Evolutionary conservation across 2,797 vertebrate genomes (phyloP), one percentile per base, ranked within the genome.

Genomic region (Epinephelus coioides): DNA sequence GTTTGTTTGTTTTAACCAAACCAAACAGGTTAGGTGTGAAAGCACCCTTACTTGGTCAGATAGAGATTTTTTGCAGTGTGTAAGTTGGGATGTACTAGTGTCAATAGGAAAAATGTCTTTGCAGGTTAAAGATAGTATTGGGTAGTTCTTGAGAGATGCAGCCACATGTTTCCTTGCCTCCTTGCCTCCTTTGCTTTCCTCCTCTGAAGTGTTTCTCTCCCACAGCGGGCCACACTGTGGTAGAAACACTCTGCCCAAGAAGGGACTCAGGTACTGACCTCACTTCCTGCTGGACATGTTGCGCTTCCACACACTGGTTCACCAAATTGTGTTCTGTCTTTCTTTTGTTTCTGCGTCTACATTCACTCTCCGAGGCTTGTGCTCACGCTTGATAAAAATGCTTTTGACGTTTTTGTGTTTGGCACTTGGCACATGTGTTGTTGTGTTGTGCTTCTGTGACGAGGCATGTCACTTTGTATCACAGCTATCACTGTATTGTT

Each of bases 181-280:
- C 68, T 80, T 85, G 73, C 73, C 47, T 74, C 78, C 66, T 79
- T 85, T 84, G 49, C 78, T 62, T 82, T 62, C 69, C 63, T 67
- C 66, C 71, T 91, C 89, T 95, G 85, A 93, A 92, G 88, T 91
- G 88, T 94, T 82, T 95, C 92, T 98, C 95, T 97, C 96, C 96
- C 94, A 93, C 97, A 98, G 97, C 86, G 97, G 97, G 92, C 95
- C 95, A 89, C 96, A 97, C 90, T 97, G 98, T 96, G 96, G 98
- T 96, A 98, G 97, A 97, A 99, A 98, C 96, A 99, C 97, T 96
- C 97, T 99, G 95, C 97, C 97, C 96, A 99, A 97, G 94, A 98
- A 97, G 93, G 97, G 97, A 96, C 95, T 98, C 97, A 98, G 97
- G 97, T 98, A 98, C 96, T 95, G 92, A 77, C 85, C 46, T 75